A percentile compares a stretch with the other conserved stretches of the same genome.
Conservation (phyloP, 2,888 invertebrate genomes). For the Dusona sp. region DNA sequence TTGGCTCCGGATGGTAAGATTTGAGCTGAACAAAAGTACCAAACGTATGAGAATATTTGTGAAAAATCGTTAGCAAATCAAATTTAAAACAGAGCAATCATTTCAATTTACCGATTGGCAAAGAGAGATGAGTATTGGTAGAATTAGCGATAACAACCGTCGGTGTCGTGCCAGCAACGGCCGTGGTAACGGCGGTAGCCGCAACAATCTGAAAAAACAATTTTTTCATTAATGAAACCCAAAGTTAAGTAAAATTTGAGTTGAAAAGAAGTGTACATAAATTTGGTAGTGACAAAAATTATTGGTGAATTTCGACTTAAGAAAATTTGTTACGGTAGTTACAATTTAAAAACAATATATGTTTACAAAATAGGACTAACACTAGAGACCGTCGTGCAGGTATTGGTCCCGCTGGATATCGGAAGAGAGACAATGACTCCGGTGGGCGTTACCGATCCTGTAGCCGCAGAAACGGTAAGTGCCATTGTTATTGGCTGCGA, state of each 20-base stretch:
- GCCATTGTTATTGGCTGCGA: slow-evolving; percentile 94
- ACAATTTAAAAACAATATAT: not conserved
- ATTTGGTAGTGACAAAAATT: not conserved
- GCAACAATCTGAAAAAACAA: slow-evolving; percentile 81
- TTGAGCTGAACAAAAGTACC: slow-evolving; percentile 78
- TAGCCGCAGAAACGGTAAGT: slow-evolving; percentile 89
- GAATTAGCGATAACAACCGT: slow-evolving; percentile 84
- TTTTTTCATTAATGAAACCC: not conserved
- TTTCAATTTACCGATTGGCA: slow-evolving; percentile 82
- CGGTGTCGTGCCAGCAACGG: slow-evolving; percentile 81
- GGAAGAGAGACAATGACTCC: slow-evolving; percentile 90
- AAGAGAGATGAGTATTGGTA: slow-evolving; percentile 84
- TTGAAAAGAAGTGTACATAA: not conserved
- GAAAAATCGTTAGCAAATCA: not conserved
- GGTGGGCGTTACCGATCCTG: slow-evolving; percentile 85
- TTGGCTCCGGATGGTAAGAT: slow-evolving; percentile 83
- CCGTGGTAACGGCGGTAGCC: slow-evolving; percentile 82
- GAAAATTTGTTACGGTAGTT: too few species aligned
- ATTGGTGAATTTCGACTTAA: too few species aligned
- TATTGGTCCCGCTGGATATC: slow-evolving; percentile 84
- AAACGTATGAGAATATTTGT: slow-evolving; percentile 10
- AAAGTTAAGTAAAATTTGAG: not conserved
- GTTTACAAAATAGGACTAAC: slow-evolving; percentile 76
- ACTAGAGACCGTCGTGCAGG: slow-evolving; percentile 83
- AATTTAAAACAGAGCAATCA: not conserved